Evolutionary conservation across 1,140 invertebrate species (phyloP), one percentile per base, ranked within the genome.

Genomic region (Lethrus apterus): DNA sequence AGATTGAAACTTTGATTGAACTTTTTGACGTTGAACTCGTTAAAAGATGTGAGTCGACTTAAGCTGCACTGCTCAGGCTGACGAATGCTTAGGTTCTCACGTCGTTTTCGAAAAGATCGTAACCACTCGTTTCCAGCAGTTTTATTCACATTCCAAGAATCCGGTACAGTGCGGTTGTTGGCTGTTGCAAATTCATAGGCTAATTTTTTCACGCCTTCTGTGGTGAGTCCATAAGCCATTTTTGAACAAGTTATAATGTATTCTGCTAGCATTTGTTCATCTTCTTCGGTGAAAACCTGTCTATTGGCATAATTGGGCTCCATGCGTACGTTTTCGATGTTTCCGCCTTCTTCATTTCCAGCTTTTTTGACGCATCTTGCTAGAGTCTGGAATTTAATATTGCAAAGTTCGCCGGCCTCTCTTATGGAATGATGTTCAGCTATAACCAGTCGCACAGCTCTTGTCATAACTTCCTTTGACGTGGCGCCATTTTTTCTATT

Each of bases 161-260:
- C 9, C 17, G 40, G 40, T 17, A 42, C 11, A 8, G 10, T 26
- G 15, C 15, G 9, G 17, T 42, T 26, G 13, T 29, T 29, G 17
- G 13, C 3, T 8, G 11, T 2, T 7, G 40, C 11, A 8, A 26
- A 26, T 17, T 40, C 35, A 19, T 30, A 41, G 2, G 46, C 46
- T 15, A 48, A 14, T 23, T 48, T 38, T 48, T 30, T 40, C 4
- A 40, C 30, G 20, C 19, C 30, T 9, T 40, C 26, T 36, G 23
- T 10, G 23, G 35, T 26, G 3, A 36, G 34, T 11, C 36, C 46
- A 13, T 41, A 33, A 14, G 23, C 15, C 14, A 48, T 21, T 20
- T 18, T 48, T n/a, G 11, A 10, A 4, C 15, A 19, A 18, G 17
- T 48, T 31, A 23, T 21, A 4, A 48, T 9, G 20, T 48, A 48